Evolutionary conservation across 1,140 invertebrate species (phyloP).

Genomic region (Parapsyche elsis): DNA sequence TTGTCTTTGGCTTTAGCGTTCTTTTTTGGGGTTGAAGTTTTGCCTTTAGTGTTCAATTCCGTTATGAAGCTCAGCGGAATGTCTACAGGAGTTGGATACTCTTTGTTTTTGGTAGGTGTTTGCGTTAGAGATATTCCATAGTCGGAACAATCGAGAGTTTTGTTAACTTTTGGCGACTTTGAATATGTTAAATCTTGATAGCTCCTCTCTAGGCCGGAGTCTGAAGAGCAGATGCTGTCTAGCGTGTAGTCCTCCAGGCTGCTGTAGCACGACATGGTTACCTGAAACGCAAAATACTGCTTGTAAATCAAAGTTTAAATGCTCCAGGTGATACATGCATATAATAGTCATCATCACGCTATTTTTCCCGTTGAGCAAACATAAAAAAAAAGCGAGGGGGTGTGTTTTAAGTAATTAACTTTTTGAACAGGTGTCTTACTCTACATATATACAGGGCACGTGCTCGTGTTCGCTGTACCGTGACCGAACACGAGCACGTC

Average conservation of each 20-base stretch:
- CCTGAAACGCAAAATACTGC: neutral
- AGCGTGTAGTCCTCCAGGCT: constrained; percentile 60
- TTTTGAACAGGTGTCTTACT: constrained; percentile 44
- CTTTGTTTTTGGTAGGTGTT: constrained; percentile 54
- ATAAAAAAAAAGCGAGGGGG: neutral
- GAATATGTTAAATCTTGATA: constrained; percentile 58
- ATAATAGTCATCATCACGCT: neutral
- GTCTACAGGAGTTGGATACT: neutral
- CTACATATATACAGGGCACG: no score
- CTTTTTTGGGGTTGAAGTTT: constrained; percentile 66
- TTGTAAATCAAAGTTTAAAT: neutral
- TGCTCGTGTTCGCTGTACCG: neutral
- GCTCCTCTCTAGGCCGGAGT: constrained; percentile 76
- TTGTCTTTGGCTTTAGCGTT: constrained; percentile 62
- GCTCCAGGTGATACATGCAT: neutral
- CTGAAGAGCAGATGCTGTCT: constrained; percentile 75
- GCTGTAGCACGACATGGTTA: constrained; percentile 60
- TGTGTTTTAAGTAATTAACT: constrained; percentile 36
- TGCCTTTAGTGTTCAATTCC: constrained; percentile 43
- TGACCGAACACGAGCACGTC: constrained; percentile 26
- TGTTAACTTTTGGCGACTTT: constrained; percentile 36
- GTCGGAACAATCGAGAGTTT: constrained; percentile 58
- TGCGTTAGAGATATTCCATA: constrained; percentile 58
- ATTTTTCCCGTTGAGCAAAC: constrained; percentile 11
- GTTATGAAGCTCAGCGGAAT: constrained; percentile 19